These are phyloP conservation scores for Hecatera dysodea DNA, from an alignment of 2,888 invertebrate genomes.

Conservation along the genomic window DNA sequence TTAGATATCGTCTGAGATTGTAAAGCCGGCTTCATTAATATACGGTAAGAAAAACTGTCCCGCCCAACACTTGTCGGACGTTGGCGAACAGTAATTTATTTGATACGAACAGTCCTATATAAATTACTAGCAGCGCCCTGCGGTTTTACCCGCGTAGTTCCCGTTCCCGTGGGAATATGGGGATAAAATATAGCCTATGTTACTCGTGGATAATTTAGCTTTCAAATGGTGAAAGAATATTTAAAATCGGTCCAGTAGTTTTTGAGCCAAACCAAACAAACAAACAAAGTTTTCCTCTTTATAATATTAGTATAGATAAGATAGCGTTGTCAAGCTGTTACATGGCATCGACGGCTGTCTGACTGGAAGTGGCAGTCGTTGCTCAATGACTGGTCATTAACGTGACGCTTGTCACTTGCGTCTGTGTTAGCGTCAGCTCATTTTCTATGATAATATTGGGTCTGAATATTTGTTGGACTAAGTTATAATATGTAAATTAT, in stretches of 20 bases:
- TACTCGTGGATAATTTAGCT: too few species aligned
- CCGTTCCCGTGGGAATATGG: too few species aligned
- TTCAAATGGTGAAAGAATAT: too few species aligned
- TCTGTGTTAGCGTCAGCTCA: constrained; percentile 22
- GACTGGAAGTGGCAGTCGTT: constrained; percentile 39
- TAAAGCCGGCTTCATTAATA: constrained; percentile 83
- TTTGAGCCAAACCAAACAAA: too few species aligned
- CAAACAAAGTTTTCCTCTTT: too few species aligned
- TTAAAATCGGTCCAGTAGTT: too few species aligned
- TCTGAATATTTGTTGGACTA: constrained; percentile 19
- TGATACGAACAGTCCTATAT: constrained; percentile 60
- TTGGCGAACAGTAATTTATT: constrained; percentile 72
- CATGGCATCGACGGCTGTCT: constrained; percentile 23
- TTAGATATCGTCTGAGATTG: constrained; percentile 86
- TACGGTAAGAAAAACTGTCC: constrained; percentile 83
- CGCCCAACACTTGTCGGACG: constrained; percentile 72
- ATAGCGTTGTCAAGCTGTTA: constrained; percentile 48
- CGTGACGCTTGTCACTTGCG: constrained; percentile 17
- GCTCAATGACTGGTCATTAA: constrained; percentile 43
- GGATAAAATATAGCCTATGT: too few species aligned
- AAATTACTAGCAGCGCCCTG: too few species aligned
- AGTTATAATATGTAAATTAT: constrained; percentile 20
- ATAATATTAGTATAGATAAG: too few species aligned
- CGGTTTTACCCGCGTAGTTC: too few species aligned
- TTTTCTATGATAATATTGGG: constrained; percentile 16